These are phyloP conservation scores for Lithosia quadra DNA, from an alignment of 2,888 invertebrate species.

Conservation along the genomic window DNA sequence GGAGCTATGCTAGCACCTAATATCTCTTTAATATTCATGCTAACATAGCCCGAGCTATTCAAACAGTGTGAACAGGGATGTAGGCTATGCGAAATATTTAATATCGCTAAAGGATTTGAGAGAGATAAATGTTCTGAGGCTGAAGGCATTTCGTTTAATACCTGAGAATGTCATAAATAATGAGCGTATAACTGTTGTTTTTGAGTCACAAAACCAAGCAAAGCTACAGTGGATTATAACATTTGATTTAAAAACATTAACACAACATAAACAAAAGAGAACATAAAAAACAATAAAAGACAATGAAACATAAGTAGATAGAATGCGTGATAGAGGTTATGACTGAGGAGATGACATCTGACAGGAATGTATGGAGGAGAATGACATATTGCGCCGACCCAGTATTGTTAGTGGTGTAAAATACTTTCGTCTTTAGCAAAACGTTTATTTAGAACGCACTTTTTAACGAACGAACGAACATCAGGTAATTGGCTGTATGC, in stretches of 20 bases:
- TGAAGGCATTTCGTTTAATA: conserved; percentile 15
- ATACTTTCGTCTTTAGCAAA: no score
- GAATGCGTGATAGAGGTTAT: no score
- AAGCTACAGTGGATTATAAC: not conserved
- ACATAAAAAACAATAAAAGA: no score
- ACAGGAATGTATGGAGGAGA: no score
- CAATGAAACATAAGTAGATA: no score
- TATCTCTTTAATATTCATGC: conserved; percentile 34
- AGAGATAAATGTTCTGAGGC: conserved; percentile 28
- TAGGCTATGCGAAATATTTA: conserved; percentile 58
- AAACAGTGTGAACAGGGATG: conserved; percentile 28
- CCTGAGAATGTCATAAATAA: conserved; percentile 8
- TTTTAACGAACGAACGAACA: no score
- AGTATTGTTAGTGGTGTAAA: no score
- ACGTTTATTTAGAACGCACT: no score
- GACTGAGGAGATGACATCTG: no score
- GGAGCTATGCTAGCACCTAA: conserved; percentile 18
- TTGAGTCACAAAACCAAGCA: not conserved
- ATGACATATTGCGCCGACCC: no score
- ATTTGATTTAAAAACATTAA: no score
- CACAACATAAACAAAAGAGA: not conserved
- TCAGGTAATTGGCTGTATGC: no score
- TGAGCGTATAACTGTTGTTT: not conserved
- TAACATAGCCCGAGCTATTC: conserved; percentile 32
- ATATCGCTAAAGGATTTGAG: conserved; percentile 55